These are phyloP conservation scores for Peromyscus polionotus DNA, from an alignment of 2,113 vertebrate species.

Conservation along the genomic window DNA sequence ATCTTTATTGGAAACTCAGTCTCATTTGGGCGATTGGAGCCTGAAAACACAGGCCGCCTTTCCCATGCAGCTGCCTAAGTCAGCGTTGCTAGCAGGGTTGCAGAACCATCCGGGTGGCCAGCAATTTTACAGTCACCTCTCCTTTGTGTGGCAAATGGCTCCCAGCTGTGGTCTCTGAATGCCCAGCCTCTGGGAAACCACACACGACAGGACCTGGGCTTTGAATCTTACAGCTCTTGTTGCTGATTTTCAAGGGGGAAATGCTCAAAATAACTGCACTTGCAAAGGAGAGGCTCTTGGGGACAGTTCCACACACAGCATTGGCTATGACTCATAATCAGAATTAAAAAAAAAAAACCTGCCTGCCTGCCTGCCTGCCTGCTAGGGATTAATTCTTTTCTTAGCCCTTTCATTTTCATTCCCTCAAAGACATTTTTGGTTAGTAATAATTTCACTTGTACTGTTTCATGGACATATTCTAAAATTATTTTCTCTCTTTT, in stretches of 20 bases:
- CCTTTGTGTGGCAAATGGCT: constrained; percentile 68
- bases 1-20: not conserved
- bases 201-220: not conserved
- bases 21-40: not conserved
- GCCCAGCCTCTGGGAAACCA: constrained; percentile 19
- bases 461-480: not conserved
- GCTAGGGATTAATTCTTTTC: not conserved
- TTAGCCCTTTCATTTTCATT: not conserved
- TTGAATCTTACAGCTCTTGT: not conserved
- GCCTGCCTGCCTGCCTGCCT: not conserved
- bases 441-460: not conserved
- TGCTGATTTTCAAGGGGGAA: not conserved
- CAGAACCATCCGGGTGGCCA: not conserved
- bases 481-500: not conserved
- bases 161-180: constrained; percentile 76
- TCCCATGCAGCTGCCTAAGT: not conserved
- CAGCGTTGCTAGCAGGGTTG: not conserved
- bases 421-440: constrained; percentile 1
- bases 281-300: not conserved
- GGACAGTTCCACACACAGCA: not conserved
- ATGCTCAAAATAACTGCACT: not conserved
- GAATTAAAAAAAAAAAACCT: not conserved
- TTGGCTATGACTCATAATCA: not conserved
- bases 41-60: not conserved
- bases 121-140: constrained; percentile 50